Evolutionary conservation across 2,113 vertebrate genomes (phyloP).

Genomic region (Lepus timidus): DNA sequence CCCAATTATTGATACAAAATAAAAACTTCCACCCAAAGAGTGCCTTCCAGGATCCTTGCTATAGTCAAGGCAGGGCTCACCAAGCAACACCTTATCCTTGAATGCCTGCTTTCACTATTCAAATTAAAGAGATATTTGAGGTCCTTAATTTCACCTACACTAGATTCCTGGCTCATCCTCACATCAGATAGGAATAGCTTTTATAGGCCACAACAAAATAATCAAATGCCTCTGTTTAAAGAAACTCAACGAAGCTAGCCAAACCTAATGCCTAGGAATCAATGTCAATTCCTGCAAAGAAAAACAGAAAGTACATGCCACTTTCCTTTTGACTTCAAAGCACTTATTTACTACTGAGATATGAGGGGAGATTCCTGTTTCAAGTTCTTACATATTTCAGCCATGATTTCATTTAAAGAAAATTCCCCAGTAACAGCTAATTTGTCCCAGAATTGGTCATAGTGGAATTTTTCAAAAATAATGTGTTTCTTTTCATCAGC

Average conservation of each 20-base stretch:
- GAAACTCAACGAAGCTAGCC: not conserved
- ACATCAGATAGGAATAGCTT: not conserved
- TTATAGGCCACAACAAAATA: not conserved
- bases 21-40: not conserved
- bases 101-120: not conserved
- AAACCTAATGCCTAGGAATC: not conserved
- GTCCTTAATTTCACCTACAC: not conserved
- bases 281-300: not conserved
- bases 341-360: not conserved
- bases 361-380: not conserved
- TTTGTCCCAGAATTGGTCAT: not conserved
- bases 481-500: not conserved
- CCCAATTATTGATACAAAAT: not conserved
- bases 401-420: slow-evolving; percentile 16
- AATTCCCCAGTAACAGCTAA: not conserved
- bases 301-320: not conserved
- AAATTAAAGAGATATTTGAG: not conserved
- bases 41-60: too few species aligned
- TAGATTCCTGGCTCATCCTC: not conserved
- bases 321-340: not conserved
- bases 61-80: not conserved
- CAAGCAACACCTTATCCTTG: not conserved
- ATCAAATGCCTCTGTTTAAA: not conserved
- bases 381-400: not conserved
- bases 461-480: not conserved